These are phyloP conservation scores for Sceloporus undulatus DNA, from an alignment of 2,113 vertebrate species.

Conservation along the genomic window DNA sequence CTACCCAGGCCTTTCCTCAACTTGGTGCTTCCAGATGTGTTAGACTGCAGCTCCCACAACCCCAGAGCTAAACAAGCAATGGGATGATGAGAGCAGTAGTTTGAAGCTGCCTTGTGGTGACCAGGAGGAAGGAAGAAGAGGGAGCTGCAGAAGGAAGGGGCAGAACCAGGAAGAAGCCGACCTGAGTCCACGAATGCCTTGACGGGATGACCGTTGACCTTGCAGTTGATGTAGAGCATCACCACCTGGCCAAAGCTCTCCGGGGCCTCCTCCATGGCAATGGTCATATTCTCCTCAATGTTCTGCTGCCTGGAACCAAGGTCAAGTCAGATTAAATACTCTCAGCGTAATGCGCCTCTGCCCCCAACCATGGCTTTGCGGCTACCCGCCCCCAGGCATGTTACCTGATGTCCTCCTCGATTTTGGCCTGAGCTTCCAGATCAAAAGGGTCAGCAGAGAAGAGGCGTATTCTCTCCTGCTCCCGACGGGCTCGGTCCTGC, in stretches of 20 bases:
- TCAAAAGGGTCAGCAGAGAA: constrained; percentile 97
- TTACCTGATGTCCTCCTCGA: constrained; percentile 98
- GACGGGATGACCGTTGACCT: constrained; percentile 97
- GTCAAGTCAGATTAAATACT: constrained; percentile 50
- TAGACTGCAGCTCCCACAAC: too few species aligned
- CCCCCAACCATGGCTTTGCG: neutral
- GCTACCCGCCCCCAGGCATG: neutral
- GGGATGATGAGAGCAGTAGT: too few species aligned
- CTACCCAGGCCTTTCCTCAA: too few species aligned
- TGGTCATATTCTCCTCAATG: constrained; percentile 99
- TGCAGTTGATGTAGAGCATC: constrained; percentile 99
- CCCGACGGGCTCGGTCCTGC: constrained; percentile 92
- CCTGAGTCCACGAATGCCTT: constrained; percentile 99
- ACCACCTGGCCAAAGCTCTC: constrained; percentile 99
- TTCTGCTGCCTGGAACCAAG: constrained; percentile 90
- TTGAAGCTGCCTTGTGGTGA: too few species aligned
- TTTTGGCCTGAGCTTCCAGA: constrained; percentile 98
- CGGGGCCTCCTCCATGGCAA: constrained; percentile 98
- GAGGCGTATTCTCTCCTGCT: constrained; percentile 95
- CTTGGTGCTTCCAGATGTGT: too few species aligned
- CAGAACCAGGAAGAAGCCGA: constrained; percentile 43
- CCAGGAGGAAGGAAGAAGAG: neutral
- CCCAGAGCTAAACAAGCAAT: too few species aligned
- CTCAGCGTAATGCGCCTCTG: neutral
- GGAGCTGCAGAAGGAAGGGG: neutral